Evolutionary conservation across 2,113 vertebrate genomes (phyloP).

Genomic region (Peromyscus maniculatus): DNA sequence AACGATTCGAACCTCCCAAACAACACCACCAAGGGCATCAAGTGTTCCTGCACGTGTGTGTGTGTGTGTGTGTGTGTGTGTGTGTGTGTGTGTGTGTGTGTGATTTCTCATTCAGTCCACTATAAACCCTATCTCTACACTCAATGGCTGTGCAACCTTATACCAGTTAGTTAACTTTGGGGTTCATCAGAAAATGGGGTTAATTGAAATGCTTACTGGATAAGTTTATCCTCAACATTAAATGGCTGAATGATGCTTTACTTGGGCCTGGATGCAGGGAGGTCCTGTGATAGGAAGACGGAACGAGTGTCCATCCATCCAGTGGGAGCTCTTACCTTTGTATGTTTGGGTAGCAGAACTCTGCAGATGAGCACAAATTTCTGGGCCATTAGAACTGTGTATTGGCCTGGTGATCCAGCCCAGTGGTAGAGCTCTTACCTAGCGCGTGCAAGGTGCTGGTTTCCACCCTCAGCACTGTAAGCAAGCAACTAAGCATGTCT

Average conservation of each 20-base stretch:
- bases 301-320: not conserved
- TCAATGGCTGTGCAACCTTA: too few species aligned
- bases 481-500: not conserved
- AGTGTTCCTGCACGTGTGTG: not conserved
- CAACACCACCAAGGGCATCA: not conserved
- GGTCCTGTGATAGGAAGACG: fast-evolving
- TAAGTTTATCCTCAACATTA: not conserved
- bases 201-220: not conserved
- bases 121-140: not conserved
- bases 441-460: fast-evolving
- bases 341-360: not conserved
- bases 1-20: not conserved
- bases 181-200: not conserved
- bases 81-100: too few species aligned
- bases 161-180: not conserved
- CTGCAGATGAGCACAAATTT: not conserved
- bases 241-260: not conserved
- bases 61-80: too few species aligned
- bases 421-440: not conserved
- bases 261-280: not conserved
- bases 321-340: fast-evolving
- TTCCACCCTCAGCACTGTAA: not conserved
- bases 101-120: not conserved
- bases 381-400: not conserved
- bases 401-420: not conserved